Evolutionary conservation across 2,888 invertebrate species (phyloP).

Genomic region (Chymomyza procnemis): DNA sequence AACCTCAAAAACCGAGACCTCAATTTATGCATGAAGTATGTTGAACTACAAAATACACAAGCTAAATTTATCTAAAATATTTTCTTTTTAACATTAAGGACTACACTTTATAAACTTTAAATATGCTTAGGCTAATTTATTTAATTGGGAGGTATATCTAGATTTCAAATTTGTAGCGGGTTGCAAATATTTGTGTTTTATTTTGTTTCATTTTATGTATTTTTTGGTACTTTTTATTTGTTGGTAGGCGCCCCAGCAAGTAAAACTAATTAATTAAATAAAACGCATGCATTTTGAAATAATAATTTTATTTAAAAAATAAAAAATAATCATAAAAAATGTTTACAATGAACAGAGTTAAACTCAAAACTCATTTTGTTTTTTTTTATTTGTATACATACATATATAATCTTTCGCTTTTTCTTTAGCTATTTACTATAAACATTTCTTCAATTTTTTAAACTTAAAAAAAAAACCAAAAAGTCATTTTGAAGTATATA

Average conservation of each 20-base stretch:
- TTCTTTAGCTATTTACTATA: background rate
- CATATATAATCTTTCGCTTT: background rate
- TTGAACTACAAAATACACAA: slow-evolving; percentile 48
- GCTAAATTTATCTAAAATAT: slow-evolving; percentile 68
- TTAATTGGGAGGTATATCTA: slow-evolving; percentile 68
- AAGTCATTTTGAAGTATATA: background rate
- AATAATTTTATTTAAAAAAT: slow-evolving; percentile 74
- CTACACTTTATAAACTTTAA: slow-evolving; percentile 25
- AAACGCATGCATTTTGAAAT: slow-evolving; percentile 71
- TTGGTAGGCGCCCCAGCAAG: background rate
- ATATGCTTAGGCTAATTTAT: slow-evolving; percentile 26
- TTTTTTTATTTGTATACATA: slow-evolving; percentile 10
- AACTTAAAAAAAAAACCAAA: slow-evolving; percentile 2
- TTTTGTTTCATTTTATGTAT: slow-evolving; percentile 28
- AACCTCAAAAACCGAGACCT: slow-evolving; percentile 74
- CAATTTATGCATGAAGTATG: slow-evolving; percentile 31
- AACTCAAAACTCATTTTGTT: slow-evolving; percentile 64
- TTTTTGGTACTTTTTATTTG: slow-evolving; percentile 26
- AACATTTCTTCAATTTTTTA: background rate
- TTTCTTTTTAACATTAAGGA: slow-evolving; percentile 1
- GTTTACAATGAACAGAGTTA: slow-evolving; percentile 70
- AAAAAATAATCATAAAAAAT: slow-evolving; percentile 71
- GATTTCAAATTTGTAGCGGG: slow-evolving; percentile 72
- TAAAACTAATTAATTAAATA: slow-evolving; percentile 37
- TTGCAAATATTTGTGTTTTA: slow-evolving; percentile 65